phyloP scores from a whole-genome alignment of 1,140 invertebrate species.

The Penaeus indicus region DNA sequence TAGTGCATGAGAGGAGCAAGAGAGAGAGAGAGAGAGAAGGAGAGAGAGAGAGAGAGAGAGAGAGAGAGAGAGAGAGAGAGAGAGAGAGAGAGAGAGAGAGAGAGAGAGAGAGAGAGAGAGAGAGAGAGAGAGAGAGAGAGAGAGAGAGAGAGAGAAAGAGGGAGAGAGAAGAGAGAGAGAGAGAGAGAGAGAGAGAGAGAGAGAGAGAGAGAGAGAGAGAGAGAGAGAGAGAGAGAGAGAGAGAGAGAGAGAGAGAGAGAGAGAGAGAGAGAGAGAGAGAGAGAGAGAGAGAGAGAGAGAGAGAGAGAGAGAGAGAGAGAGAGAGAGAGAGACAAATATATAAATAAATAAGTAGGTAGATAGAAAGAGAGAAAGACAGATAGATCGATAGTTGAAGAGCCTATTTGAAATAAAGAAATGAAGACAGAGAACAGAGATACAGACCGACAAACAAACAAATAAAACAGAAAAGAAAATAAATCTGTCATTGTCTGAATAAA shows the following conservation, averaged over 20 bases:
- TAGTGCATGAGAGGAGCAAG: no score
- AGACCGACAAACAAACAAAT: no score
- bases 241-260: not conserved
- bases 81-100: not conserved
- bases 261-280: conserved; percentile 9
- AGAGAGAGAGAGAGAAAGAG: not conserved
- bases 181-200: conserved; percentile 37
- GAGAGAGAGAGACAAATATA: no score
- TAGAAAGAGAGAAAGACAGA: no score
- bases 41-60: not conserved
- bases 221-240: conserved; percentile 24
- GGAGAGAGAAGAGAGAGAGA: conserved; percentile 18
- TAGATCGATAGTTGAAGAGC: no score
- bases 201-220: conserved; percentile 35
- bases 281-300: not conserved
- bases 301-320: no score
- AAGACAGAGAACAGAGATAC: no score
- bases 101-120: not conserved
- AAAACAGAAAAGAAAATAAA: no score
- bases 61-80: not conserved
- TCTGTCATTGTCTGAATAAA: no score
- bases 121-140: conserved; percentile 13
- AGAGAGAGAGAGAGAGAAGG: not conserved
- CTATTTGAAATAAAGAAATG: no score
- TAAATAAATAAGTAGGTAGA: no score